A percentile compares a stretch with the other conserved stretches of the same genome.
Conservation (phyloP, 2,113 vertebrate genomes). For the Terrapene triunguis region DNA sequence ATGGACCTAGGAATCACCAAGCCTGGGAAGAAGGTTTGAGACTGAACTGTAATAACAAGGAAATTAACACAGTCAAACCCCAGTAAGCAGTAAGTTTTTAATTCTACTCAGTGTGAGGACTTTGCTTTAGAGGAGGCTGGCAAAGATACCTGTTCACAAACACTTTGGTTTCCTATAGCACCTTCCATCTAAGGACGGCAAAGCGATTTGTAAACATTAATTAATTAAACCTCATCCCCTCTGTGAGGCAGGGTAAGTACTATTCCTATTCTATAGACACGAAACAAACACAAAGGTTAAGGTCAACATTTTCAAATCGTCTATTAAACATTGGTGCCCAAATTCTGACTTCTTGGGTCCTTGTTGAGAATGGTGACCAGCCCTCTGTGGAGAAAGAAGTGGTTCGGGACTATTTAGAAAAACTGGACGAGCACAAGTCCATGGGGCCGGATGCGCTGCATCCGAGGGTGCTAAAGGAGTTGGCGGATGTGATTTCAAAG, state of each 20-base stretch:
- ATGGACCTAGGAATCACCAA: neutral
- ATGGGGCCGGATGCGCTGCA: too few species aligned
- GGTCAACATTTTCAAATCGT: neutral
- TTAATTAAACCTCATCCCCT: neutral
- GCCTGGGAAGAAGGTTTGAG: neutral
- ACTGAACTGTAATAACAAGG: neutral
- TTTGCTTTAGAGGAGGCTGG: neutral
- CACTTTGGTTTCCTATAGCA: neutral
- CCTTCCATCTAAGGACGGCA: neutral
- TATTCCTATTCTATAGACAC: neutral
- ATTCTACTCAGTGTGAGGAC: neutral
- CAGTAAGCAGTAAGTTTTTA: neutral
- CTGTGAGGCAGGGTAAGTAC: neutral
- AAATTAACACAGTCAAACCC: neutral
- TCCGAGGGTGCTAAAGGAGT: too few species aligned
- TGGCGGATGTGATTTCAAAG: too few species aligned
- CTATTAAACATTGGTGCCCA: neutral
- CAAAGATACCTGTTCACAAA: neutral
- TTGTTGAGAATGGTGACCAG: neutral
- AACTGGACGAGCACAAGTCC: too few species aligned
- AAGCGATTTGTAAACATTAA: neutral
- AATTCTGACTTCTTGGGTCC: neutral
- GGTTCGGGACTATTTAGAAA: too few species aligned
- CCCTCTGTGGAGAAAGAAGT: too few species aligned
- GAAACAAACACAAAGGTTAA: neutral